Percentiles rank a stretch among this genome's conserved stretches.
These are phyloP conservation scores for Grammatotria lemairii DNA, from an alignment of 2,113 vertebrate genomes.

Conservation along the genomic window DNA sequence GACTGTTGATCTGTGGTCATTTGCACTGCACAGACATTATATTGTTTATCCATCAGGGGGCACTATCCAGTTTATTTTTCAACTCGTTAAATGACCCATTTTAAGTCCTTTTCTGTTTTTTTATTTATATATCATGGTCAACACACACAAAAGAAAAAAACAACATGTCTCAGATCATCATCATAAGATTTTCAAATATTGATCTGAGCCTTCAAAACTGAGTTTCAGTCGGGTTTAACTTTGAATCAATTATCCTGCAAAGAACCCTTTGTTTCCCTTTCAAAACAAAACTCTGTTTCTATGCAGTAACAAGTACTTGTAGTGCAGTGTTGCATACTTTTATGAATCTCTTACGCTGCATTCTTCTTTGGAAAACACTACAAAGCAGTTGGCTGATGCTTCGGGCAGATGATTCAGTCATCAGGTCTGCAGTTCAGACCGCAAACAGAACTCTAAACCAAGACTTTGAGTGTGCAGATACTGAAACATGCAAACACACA, in stretches of 20 bases:
- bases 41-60: neutral
- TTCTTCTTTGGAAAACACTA: neutral
- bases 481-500: neutral
- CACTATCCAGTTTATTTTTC: neutral
- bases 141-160: neutral
- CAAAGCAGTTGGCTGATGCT: neutral
- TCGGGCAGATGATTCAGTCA: neutral
- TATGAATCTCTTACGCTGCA: neutral
- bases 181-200: neutral
- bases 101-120: neutral
- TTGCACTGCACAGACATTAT: neutral
- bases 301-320: neutral
- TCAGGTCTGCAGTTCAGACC: neutral
- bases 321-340: neutral
- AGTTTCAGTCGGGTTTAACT: neutral
- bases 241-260: neutral
- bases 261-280: neutral
- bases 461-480: neutral
- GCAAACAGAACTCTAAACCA: neutral
- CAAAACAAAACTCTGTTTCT: neutral
- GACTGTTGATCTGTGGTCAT: neutral
- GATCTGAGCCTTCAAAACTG: neutral
- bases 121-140: neutral
- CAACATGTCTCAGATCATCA: neutral
- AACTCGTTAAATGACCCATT: neutral